Evolutionary conservation across 2,113 vertebrate genomes (phyloP).

Genomic region (Neolamprologus caudopunctatus): DNA sequence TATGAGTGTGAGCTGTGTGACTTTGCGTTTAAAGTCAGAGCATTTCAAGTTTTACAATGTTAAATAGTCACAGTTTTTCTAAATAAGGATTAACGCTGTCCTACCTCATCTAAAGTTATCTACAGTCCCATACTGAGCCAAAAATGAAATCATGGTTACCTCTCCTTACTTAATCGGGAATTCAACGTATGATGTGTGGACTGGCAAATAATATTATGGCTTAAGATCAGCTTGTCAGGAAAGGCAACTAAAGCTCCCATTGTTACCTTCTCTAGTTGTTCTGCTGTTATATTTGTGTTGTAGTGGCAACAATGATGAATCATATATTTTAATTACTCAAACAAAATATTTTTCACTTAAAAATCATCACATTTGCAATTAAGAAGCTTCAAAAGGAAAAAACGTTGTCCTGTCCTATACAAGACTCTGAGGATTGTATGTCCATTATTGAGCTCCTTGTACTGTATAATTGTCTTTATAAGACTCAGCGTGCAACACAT

Average conservation of each 20-base stretch:
- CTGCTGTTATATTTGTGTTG: background rate
- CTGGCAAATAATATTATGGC: background rate
- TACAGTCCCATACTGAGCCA: background rate
- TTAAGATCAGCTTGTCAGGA: background rate
- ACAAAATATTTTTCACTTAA: rapidly evolving
- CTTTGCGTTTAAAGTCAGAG: background rate
- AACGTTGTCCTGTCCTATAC: rapidly evolving
- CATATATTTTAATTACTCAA: rapidly evolving
- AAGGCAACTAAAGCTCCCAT: background rate
- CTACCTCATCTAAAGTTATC: background rate
- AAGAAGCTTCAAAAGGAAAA: background rate
- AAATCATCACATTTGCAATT: background rate
- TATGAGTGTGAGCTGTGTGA: background rate
- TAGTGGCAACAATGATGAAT: background rate
- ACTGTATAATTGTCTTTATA: background rate
- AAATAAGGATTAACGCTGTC: background rate
- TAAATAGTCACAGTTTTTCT: background rate
- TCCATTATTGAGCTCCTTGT: background rate
- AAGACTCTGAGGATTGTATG: background rate
- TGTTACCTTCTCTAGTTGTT: background rate
- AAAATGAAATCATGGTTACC: background rate
- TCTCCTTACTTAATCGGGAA: background rate
- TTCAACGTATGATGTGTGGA: background rate
- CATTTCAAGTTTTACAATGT: background rate
- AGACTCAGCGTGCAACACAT: background rate